Percentiles rank a stretch among this genome's conserved stretches.
phyloP scores from a whole-genome alignment of 2,113 vertebrate genomes.

The Cololabis saira region DNA sequence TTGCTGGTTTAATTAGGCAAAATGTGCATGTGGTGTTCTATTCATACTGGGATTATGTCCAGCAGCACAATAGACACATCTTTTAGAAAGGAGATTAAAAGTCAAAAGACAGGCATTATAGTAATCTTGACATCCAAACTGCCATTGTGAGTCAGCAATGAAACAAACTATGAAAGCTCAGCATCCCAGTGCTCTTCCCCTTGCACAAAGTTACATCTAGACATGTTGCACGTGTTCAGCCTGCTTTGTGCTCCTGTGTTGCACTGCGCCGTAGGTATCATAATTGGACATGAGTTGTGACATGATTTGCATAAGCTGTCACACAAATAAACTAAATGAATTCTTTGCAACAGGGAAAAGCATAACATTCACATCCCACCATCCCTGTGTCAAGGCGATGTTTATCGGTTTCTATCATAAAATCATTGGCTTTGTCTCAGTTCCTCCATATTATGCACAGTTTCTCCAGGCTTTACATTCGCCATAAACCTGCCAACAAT shows the following conservation, averaged over 20 bases:
- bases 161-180: background rate
- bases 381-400: slow-evolving; percentile 16
- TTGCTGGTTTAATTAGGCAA: too few relatives aligned
- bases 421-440: slow-evolving; percentile 22
- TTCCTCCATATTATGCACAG: slow-evolving; percentile 1
- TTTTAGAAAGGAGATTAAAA: too few relatives aligned
- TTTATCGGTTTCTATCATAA: slow-evolving; percentile 44
- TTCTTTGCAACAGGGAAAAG: slow-evolving; percentile 29
- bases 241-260: slow-evolving; percentile 1
- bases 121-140: background rate
- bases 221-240: slow-evolving; percentile 1
- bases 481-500: background rate
- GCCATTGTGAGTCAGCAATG: background rate
- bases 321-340: slow-evolving; percentile 48
- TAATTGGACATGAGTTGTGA: slow-evolving; percentile 41
- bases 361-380: slow-evolving; percentile 38
- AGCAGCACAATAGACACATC: too few relatives aligned
- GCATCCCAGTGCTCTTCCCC: background rate
- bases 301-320: slow-evolving; percentile 52
- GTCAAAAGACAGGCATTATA: too few relatives aligned
- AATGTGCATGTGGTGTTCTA: too few relatives aligned
- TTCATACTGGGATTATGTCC: too few relatives aligned
- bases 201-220: slow-evolving; percentile 1
- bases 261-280: slow-evolving; percentile 18
- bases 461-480: background rate